phyloP scores from a whole-genome alignment of 1,140 invertebrate genomes.

The Drosophila littoralis region DNA sequence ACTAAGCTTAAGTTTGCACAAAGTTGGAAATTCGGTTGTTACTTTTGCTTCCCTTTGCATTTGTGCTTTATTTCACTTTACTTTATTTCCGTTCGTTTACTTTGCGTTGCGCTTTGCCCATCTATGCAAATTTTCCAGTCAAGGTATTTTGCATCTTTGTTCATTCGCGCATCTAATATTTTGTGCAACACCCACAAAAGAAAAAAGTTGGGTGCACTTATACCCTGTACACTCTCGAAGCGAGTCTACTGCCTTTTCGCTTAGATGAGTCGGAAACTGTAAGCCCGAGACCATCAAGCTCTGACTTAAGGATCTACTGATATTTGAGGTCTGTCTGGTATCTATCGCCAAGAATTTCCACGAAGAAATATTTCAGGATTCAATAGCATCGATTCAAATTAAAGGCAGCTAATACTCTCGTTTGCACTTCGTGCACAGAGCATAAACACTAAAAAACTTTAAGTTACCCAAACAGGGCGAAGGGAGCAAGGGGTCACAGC shows the following conservation, averaged over 20 bases:
- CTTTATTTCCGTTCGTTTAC: slow-evolving; percentile 14
- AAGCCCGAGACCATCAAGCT: no score
- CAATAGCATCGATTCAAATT: no score
- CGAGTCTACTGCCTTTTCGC: no score
- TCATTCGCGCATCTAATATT: slow-evolving; percentile 67
- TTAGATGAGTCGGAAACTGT: no score
- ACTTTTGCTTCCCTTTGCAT: slow-evolving; percentile 57
- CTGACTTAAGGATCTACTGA: no score
- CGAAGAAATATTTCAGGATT: no score
- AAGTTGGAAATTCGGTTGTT: slow-evolving; percentile 52
- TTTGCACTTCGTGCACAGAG: not conserved
- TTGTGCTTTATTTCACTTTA: slow-evolving; percentile 15
- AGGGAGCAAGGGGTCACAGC: slow-evolving; percentile 30
- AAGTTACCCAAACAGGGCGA: slow-evolving; percentile 54
- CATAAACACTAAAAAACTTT: slow-evolving; percentile 6
- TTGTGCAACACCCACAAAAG: slow-evolving; percentile 43
- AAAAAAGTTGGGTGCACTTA: slow-evolving; percentile 29
- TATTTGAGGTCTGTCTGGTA: no score
- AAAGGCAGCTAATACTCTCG: not conserved
- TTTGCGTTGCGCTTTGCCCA: slow-evolving; percentile 15
- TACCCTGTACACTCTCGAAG: no score
- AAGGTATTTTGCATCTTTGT: slow-evolving; percentile 78
- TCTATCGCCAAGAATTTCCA: no score
- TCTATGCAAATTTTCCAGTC: slow-evolving; percentile 67
- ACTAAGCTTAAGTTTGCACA: slow-evolving; percentile 69